phyloP scores from a whole-genome alignment of 2,797 vertebrate genomes.

The Caiman crocodilus region DNA sequence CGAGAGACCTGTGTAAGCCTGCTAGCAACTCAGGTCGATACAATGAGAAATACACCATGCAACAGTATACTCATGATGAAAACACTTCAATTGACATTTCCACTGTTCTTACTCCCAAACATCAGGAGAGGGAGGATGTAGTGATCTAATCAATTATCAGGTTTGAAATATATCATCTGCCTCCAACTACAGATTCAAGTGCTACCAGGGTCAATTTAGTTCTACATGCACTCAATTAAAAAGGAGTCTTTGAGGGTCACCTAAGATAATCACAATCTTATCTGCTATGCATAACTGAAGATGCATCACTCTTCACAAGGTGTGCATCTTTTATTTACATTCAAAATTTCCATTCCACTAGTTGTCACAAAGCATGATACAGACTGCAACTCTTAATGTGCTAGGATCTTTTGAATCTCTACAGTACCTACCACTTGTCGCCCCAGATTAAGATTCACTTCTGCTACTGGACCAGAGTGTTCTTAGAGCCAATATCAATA shows the following conservation, averaged over 20 bases:
- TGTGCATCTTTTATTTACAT: rapidly evolving
- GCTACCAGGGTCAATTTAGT: neutral
- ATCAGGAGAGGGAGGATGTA: neutral
- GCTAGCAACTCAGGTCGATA: neutral
- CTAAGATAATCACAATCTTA: neutral
- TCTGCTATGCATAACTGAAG: neutral
- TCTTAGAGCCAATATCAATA: neutral
- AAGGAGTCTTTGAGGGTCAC: neutral
- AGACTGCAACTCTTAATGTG: neutral
- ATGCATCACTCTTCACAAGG: neutral
- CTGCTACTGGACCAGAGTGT: neutral
- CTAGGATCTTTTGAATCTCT: neutral
- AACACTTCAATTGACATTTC: neutral
- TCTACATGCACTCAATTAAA: neutral
- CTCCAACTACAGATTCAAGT: neutral
- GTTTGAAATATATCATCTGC: neutral
- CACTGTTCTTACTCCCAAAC: neutral
- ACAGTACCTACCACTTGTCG: neutral
- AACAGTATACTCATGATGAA: neutral
- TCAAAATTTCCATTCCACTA: neutral
- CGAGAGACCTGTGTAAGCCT: neutral
- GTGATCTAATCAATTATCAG: too few species aligned
- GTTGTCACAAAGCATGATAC: rapidly evolving
- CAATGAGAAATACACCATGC: neutral
- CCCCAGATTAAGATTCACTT: neutral